Percentiles rank a stretch among this genome's conserved stretches.
These are phyloP conservation scores for Meloidogyne floridensis DNA, from an alignment of 1,140 invertebrate species.

Conservation along the genomic window DNA sequence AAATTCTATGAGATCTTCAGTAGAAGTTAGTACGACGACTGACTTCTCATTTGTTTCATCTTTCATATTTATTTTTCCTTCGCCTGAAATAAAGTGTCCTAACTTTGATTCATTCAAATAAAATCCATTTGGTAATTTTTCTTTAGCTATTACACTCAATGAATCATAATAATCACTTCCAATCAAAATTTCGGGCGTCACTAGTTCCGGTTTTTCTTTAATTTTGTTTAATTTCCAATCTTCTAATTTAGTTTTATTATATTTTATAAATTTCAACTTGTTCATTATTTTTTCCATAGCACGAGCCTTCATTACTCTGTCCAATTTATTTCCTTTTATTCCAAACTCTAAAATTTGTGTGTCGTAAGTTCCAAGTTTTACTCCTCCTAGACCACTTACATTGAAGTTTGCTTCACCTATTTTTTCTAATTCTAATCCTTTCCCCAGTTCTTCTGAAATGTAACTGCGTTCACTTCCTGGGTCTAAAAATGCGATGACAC, in stretches of 20 bases:
- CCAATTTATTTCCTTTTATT: neutral
- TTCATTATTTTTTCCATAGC: neutral
- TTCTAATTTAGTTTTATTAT: neutral
- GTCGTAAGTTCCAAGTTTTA: neutral
- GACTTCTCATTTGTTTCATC: too few relatives aligned
- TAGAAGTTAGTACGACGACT: too few relatives aligned
- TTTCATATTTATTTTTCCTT: neutral
- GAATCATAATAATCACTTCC: conserved; percentile 9
- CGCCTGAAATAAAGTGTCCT: neutral
- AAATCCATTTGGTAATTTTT: conserved; percentile 15
- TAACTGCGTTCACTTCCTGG: conserved; percentile 1
- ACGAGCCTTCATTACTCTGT: neutral
- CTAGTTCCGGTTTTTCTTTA: neutral
- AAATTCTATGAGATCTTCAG: too few relatives aligned
- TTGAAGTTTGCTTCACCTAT: neutral
- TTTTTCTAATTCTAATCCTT: neutral
- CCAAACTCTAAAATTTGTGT: neutral
- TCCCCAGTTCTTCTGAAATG: neutral
- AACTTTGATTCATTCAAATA: conserved; percentile 1
- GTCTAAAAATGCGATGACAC: neutral
- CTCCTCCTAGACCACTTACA: neutral
- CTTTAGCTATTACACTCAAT: neutral
- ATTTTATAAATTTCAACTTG: neutral
- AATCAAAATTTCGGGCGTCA: neutral
- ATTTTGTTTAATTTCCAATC: neutral